Base-by-base conservation (phyloP, 2,113 vertebrate genomes). In the Caranx melampygus region DNA sequence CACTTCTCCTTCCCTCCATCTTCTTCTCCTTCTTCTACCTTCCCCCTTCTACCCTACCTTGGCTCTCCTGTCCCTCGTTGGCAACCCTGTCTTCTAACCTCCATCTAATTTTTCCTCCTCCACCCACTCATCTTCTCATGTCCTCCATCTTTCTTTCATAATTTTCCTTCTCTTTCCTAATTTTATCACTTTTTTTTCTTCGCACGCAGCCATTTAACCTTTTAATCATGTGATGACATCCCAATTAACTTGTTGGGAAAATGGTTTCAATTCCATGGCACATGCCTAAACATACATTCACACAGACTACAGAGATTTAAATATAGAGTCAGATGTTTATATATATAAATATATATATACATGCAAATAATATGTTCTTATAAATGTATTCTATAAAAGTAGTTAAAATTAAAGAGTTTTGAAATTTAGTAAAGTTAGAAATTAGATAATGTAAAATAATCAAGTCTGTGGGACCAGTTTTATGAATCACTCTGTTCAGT, bases 1-100 rank as follows among this genome's bases (percentile, higher is more conserved):
- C 26, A 45, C 37, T 47, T 47, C 20, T 34, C 47, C 45, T 61
- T 74, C 76, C 62, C n/a, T 82, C 65, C 34, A 52, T 84, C 78
- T 66, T 76, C 70, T 44, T 40, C 68, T 58, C 20, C 37, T 45
- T 33, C 59, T 26, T 26, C 47, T 51, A 42, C 66, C 72, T 59
- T 54, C 34, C 78, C 79, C 65, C 81, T 79, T 79, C 9, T 21
- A 8, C 21, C 51, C 45, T 26, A 57, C 44, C 31, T 58, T 0
- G 0, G 45, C 11, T 61, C 68, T 59, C 37, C 72, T 3, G 1
- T 31, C 26, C 55, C 42, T 75, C 51, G 5, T n/a, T 55, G 20
- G 47, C 16, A 4, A 59, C 5, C 54, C 64, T 35, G 4, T 72
- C 61, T 68, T 57, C 45, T 75, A 44, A 74, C 37, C 37, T 61